Evolutionary conservation across 2,888 invertebrate species (phyloP).

Genomic region (Tineola bisselliella): DNA sequence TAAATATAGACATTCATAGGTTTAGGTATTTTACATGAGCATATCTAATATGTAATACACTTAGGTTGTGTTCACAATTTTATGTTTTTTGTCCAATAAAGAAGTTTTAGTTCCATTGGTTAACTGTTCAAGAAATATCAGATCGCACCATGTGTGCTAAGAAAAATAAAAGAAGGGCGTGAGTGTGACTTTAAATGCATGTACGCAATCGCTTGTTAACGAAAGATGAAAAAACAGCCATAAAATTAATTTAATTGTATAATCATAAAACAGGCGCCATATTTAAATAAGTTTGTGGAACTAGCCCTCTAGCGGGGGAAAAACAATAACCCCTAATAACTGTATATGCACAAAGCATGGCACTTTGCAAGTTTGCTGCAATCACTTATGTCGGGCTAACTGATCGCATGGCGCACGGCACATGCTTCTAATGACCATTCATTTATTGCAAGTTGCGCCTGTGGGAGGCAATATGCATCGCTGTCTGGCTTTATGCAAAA

Average conservation of each 20-base stretch:
- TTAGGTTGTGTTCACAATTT: too few relatives aligned
- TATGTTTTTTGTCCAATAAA: too few relatives aligned
- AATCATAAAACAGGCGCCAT: not conserved
- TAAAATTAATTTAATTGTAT: not conserved
- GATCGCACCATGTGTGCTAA: too few relatives aligned
- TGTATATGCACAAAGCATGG: conserved; percentile 16
- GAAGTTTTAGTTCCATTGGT: too few relatives aligned
- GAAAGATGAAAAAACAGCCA: too few relatives aligned
- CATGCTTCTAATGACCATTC: conserved; percentile 16
- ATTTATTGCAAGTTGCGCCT: conserved; percentile 11
- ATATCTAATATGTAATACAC: too few relatives aligned
- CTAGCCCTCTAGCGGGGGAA: not conserved
- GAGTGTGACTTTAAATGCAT: too few relatives aligned
- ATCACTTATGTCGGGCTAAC: conserved; percentile 44
- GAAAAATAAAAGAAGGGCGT: too few relatives aligned
- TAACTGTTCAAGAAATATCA: too few relatives aligned
- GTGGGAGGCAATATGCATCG: conserved; percentile 11
- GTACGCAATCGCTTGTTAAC: too few relatives aligned
- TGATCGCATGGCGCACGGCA: conserved; percentile 46
- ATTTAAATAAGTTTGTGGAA: not conserved
- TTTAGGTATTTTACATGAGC: too few relatives aligned
- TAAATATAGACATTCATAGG: not conserved
- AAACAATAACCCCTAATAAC: conserved; percentile 12
- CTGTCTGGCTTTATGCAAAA: conserved; percentile 12
- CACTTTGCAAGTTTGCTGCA: conserved; percentile 39